phyloP scores from a whole-genome alignment of 2,888 invertebrate genomes.

The Parelbella ahira region DNA sequence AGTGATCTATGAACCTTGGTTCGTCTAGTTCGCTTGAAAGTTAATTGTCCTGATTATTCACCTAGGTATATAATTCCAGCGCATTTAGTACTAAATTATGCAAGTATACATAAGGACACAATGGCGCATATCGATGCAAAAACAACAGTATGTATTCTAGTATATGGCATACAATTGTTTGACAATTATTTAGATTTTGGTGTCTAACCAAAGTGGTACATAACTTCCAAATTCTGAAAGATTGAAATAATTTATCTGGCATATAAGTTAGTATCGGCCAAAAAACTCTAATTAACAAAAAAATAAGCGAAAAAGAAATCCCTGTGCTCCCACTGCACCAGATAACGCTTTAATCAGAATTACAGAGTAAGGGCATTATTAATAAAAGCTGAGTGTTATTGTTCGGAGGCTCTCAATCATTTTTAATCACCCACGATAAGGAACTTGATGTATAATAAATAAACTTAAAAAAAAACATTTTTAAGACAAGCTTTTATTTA shows the following conservation, averaged over 20 bases:
- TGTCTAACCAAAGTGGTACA: no score
- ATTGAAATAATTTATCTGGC: no score
- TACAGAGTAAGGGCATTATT: background rate
- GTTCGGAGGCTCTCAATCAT: constrained; percentile 1
- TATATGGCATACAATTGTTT: no score
- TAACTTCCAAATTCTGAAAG: no score
- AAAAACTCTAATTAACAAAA: constrained; percentile 1
- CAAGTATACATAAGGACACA: constrained; percentile 27
- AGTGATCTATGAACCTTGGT: constrained; percentile 34
- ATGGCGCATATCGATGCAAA: constrained; percentile 11
- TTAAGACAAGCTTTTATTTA: no score
- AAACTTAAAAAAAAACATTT: no score
- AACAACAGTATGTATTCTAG: no score
- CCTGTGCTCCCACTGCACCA: background rate
- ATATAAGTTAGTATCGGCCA: no score
- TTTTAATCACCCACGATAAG: background rate
- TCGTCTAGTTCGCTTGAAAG: constrained; percentile 40
- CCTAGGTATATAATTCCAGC: constrained; percentile 33
- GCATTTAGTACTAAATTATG: constrained; percentile 33
- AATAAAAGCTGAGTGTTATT: constrained; percentile 7
- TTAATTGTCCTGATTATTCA: constrained; percentile 33
- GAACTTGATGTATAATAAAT: no score
- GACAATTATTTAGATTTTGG: no score
- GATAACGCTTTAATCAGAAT: constrained; percentile 5
- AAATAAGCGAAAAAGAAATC: constrained; percentile 1